Percentiles rank a stretch among this genome's conserved stretches.
Conservation (phyloP, 2,888 invertebrate species). For the Boloria euphrosyne region DNA sequence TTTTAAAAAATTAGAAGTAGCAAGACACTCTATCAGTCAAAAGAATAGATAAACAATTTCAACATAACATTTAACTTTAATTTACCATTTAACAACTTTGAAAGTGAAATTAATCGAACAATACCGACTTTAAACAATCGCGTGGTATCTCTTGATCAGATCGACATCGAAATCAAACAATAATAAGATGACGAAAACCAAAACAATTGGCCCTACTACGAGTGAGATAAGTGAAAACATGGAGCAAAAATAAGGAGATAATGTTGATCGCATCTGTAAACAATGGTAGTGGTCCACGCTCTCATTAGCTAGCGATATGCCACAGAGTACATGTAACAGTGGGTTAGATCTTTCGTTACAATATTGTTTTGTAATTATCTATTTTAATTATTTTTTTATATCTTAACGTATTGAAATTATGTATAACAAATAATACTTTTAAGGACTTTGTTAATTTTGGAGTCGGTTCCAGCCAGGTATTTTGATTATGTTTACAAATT, state of each 20-base stretch:
- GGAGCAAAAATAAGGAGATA: constrained; percentile 77
- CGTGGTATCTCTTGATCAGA: constrained; percentile 43
- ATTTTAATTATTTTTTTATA: background rate
- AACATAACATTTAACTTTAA: constrained; percentile 3
- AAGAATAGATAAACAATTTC: background rate
- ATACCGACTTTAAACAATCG: constrained; percentile 40
- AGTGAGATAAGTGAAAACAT: constrained; percentile 75
- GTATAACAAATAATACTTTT: no score
- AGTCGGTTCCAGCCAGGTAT: no score
- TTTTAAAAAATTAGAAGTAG: no score
- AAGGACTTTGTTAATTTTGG: no score
- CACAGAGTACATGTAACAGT: constrained; percentile 23
- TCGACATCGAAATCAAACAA: constrained; percentile 48
- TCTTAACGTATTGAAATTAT: no score
- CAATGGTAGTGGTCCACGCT: constrained; percentile 75
- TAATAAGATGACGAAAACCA: constrained; percentile 67
- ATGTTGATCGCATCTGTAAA: constrained; percentile 74
- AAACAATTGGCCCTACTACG: constrained; percentile 70
- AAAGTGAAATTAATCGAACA: constrained; percentile 35
- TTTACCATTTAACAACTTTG: constrained; percentile 23
- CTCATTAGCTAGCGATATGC: constrained; percentile 70
- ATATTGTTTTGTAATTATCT: constrained; percentile 12
- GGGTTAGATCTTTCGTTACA: constrained; percentile 10
- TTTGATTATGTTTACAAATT: no score
- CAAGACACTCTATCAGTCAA: background rate